These are phyloP conservation scores for Drosophila hydei DNA, from an alignment of 1,140 invertebrate genomes.

Conservation along the genomic window DNA sequence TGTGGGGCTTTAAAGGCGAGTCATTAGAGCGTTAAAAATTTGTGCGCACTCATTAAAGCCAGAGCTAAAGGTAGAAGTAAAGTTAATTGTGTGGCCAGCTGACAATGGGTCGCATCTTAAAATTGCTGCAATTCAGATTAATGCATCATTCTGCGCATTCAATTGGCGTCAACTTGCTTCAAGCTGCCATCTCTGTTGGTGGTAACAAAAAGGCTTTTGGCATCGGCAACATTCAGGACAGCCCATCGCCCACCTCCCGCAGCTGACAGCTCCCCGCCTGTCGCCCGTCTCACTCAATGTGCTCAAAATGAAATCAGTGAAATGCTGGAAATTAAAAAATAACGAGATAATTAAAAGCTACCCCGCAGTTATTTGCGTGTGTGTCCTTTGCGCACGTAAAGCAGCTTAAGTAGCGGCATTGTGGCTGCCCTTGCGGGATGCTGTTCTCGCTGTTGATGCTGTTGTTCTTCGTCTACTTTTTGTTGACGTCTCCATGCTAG, in stretches of 20 bases:
- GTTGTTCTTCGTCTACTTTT: not conserved
- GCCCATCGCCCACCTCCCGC: conserved; percentile 4
- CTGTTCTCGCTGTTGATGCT: not conserved
- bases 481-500: not conserved
- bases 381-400: conserved; percentile 66
- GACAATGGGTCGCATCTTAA: conserved; percentile 59
- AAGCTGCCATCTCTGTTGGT: not conserved
- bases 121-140: conserved; percentile 15
- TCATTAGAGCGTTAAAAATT: conserved; percentile 63
- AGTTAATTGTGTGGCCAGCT: conserved; percentile 26
- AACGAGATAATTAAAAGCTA: conserved; percentile 80
- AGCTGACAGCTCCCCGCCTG: not conserved
- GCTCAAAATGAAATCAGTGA: conserved; percentile 74
- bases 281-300: conserved; percentile 52
- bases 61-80: conserved; percentile 26
- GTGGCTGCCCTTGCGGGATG: conserved; percentile 28
- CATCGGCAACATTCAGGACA: conserved; percentile 5
- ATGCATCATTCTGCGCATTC: conserved; percentile 34
- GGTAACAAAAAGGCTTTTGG: not conserved
- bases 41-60: conserved; percentile 18
- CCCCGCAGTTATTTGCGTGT: conserved; percentile 71
- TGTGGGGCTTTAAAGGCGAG: conserved; percentile 62
- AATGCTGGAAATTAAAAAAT: conserved; percentile 80
- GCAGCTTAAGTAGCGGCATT: conserved; percentile 72
- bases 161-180: conserved; percentile 10